Percentiles rank a stretch among this genome's conserved stretches.
phyloP scores from a whole-genome alignment of 2,888 invertebrate species.

The Adelognathus sp. region DNA sequence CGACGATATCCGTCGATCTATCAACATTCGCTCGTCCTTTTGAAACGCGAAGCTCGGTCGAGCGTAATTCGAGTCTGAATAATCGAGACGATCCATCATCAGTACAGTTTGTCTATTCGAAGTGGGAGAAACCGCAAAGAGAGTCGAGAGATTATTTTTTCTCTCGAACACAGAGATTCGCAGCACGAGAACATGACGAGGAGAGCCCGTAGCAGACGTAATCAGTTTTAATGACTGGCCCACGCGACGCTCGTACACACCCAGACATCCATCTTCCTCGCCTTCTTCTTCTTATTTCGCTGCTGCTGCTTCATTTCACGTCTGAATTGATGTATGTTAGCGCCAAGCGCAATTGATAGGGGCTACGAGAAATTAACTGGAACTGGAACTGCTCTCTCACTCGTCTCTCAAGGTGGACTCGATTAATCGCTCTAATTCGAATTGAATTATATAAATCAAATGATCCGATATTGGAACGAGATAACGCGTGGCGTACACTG shows the following conservation, averaged over 20 bases:
- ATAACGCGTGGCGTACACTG: background rate
- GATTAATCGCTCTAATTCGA: conserved; percentile 31
- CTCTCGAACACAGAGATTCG: background rate
- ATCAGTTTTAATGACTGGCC: conserved; percentile 51
- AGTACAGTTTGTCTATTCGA: background rate
- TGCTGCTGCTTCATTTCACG: conserved; percentile 13
- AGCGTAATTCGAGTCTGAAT: conserved; percentile 11
- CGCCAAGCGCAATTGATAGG: conserved; percentile 53
- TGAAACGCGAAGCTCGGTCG: background rate
- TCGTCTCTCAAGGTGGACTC: conserved; percentile 27
- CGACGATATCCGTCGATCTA: conserved; percentile 11
- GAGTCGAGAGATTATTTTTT: background rate
- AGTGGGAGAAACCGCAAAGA: background rate
- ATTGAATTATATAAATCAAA: conserved; percentile 31
- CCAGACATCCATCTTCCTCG: conserved; percentile 19
- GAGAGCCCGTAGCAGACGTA: conserved; percentile 2
- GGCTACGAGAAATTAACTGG: conserved; percentile 39
- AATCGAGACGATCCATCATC: conserved; percentile 16
- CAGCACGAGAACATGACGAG: background rate
- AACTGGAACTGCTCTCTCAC: conserved; percentile 15
- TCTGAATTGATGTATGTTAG: conserved; percentile 46
- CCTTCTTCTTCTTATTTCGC: background rate
- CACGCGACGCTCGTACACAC: conserved; percentile 40
- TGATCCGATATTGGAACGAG: background rate
- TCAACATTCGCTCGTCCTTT: background rate